Evolutionary conservation across 2,888 invertebrate species (phyloP), one percentile per base, ranked within the genome.

Genomic region (Ormyrus thymus): DNA sequence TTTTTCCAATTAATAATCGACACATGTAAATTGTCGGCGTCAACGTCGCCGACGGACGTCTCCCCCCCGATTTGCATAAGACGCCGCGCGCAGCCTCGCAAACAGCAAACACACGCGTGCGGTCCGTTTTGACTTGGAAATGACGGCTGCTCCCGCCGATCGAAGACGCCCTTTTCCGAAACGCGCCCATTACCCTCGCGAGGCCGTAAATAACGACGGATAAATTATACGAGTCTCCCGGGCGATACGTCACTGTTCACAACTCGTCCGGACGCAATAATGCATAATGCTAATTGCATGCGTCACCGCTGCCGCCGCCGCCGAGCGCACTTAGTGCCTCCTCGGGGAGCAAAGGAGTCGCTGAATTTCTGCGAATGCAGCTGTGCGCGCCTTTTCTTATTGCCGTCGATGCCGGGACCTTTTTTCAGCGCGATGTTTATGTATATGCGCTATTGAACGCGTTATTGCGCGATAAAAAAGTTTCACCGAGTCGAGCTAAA

Each of bases 211-310:
- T 59, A 77, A 71, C 65, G 53, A 15, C 4, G 56, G 65, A 71
- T 71, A 77, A 77, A 77, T 70, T 71, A 71, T 71, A 29, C 61
- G 46, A 65, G 58, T 56, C 69, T 69, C 75, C 50, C n/a, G 58
- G 11, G 56, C 75, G 68, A 79, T 79, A 56, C 65, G 48, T 79
- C 79, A 79, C 65, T 70, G 59, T 75, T 70, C 70, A 13, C 64
- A 46, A 62, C 72, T 77, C 78, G 64, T 74, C 71, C 71, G 65
- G 59, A 69, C 56, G 73, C 65, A 79, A 79, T 79, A 79, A 79
- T 70, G 66, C 70, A 75, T 79, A 79, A 79, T 79, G 79, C 70
- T 79, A 79, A 79, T 79, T 79, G 79, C 70, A 56, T 53, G 43
- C 65, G 70, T 59, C 59, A 50, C 29, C 53, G 55, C 48, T 2